A percentile compares a stretch with the other conserved stretches of the same genome.
phyloP scores from a whole-genome alignment of 2,113 vertebrate species.

The Pleuronectes platessa region DNA sequence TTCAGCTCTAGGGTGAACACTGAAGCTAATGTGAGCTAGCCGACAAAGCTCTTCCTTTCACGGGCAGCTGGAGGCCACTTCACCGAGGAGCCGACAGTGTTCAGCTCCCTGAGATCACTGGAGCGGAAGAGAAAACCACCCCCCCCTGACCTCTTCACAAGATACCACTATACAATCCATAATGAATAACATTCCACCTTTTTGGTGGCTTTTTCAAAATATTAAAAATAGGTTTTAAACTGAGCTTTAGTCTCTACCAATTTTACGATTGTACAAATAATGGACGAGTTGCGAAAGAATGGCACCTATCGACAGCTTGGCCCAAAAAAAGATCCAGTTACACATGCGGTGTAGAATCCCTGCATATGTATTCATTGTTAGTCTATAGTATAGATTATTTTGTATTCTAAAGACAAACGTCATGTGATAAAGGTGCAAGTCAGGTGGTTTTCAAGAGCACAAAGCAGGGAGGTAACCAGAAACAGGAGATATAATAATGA shows the following conservation, averaged over 20 bases:
- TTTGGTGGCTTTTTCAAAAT: too few relatives aligned
- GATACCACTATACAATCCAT: too few relatives aligned
- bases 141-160: too few relatives aligned
- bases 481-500: slow-evolving; percentile 9
- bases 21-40: slow-evolving; percentile 68
- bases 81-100: slow-evolving; percentile 20
- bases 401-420: slow-evolving; percentile 21
- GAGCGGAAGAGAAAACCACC: not conserved
- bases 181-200: too few relatives aligned
- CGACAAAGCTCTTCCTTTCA: slow-evolving; percentile 54
- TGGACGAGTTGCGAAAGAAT: not conserved
- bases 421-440: slow-evolving; percentile 33
- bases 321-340: slow-evolving; percentile 12
- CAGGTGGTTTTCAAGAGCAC: not conserved
- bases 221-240: too few relatives aligned
- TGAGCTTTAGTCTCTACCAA: not conserved
- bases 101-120: not conserved
- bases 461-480: slow-evolving; percentile 26
- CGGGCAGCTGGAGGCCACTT: slow-evolving; percentile 13
- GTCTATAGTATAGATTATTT: not conserved
- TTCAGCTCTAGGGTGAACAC: too few relatives aligned
- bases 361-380: not conserved
- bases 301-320: too few relatives aligned
- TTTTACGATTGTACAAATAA: not conserved
- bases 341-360: not conserved